phyloP scores from a whole-genome alignment of 1,140 invertebrate genomes.

The Drosophila repletoides region DNA sequence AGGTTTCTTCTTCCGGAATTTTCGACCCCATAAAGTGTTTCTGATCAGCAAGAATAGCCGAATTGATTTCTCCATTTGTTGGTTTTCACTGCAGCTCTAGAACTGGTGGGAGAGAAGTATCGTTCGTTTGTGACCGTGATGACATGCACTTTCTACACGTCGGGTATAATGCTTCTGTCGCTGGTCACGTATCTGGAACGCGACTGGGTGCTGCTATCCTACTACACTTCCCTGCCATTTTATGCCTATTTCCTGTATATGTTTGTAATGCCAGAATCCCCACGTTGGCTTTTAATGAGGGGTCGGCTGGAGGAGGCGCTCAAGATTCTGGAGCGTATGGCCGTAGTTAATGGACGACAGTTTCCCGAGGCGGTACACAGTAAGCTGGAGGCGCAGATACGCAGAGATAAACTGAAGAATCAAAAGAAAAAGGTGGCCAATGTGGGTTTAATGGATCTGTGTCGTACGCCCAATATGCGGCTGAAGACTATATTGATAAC shows the following conservation, averaged over 20 bases:
- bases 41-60: too few species aligned
- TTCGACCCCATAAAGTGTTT: background rate
- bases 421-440: conserved; percentile 85
- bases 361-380: conserved; percentile 88
- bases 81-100: conserved; percentile 87
- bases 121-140: conserved; percentile 94
- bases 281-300: conserved; percentile 91
- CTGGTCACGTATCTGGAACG: conserved; percentile 91
- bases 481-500: conserved; percentile 88
- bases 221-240: conserved; percentile 92
- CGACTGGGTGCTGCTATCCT: conserved; percentile 90
- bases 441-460: conserved; percentile 88
- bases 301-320: conserved; percentile 91
- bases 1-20: background rate
- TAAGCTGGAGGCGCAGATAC: conserved; percentile 85
- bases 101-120: conserved; percentile 94
- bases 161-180: conserved; percentile 91
- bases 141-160: conserved; percentile 94
- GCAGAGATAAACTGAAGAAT: conserved; percentile 82
- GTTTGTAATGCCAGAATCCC: conserved; percentile 93
- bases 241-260: conserved; percentile 92
- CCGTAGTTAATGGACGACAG: conserved; percentile 89
- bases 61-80: conserved; percentile 24
- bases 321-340: conserved; percentile 89
- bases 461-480: conserved; percentile 92